Evolutionary conservation across 2,797 vertebrate species (phyloP).

Genomic region (Margarornis squamiger): DNA sequence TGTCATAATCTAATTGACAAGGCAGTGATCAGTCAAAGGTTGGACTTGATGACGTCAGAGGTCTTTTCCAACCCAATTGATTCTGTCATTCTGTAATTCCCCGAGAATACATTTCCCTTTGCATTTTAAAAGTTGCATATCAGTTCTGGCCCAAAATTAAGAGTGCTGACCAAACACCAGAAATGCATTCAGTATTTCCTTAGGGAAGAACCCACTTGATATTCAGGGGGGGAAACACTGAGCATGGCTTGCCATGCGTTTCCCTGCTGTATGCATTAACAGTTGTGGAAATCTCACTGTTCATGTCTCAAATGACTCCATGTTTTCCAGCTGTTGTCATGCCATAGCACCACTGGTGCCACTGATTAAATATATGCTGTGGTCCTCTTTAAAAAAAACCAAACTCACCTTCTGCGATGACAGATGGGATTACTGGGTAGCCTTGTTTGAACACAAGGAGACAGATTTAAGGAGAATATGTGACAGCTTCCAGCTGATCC

Average conservation of each 20-base stretch:
- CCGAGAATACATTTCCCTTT: neutral
- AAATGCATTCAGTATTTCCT: neutral
- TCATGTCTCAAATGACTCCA: fast-evolving
- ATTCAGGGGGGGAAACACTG: no score
- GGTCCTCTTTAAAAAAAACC: neutral
- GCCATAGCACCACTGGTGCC: neutral
- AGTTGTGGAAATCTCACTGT: neutral
- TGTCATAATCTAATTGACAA: neutral
- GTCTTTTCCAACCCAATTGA: neutral
- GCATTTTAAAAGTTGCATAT: neutral
- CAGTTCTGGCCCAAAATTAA: neutral
- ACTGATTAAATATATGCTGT: neutral
- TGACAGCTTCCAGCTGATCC: neutral
- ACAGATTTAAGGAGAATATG: neutral
- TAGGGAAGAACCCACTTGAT: neutral
- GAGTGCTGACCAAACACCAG: neutral
- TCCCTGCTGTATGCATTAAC: neutral
- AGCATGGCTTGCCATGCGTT: neutral
- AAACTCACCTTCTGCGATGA: neutral
- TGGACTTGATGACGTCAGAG: fast-evolving
- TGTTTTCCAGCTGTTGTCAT: neutral
- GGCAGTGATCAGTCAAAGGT: neutral
- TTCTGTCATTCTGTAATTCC: neutral
- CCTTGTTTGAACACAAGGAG: neutral
- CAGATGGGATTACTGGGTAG: neutral